Base-by-base conservation (phyloP, 2,888 invertebrate species). In the Drosophila affinis region DNA sequence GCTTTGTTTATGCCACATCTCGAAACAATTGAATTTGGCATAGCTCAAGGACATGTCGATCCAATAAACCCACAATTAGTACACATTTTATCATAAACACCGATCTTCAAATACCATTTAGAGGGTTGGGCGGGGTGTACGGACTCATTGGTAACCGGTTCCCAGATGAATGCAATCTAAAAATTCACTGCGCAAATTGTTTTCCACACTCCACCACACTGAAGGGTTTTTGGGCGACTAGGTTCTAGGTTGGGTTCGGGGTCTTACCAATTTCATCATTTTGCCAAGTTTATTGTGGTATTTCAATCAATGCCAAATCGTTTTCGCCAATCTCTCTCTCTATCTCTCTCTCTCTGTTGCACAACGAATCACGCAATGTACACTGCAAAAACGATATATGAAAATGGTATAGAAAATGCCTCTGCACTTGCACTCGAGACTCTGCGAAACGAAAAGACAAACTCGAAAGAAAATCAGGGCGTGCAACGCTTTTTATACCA, bases 361-460 rank as follows among this genome's bases (percentile, higher is more conserved):
- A 39, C 48, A 18, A 47, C 51, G 24, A 51, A 52, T 55, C 27
- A 39, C 54, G 57, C 47, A 39, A 64, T 55, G 69, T 39, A 14
- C 65, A 69, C 60, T 67, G 62, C 64, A 55, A 46, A 34, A 59
- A 62, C 46, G 6, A 0, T 6, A 0, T 39, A 14, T 6, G 14
- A 39, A 46, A 65, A 39, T 54, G 52, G 60, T 39, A 76, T 52
- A 59, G 59, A 39, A 54, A 46, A 68, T 27, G n/a, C 71, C 72
- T 72, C 72, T 87, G 89, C 91, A 91, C 91, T 91, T 91, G 89
- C 91, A 91, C 91, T 88, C 91, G 90, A 91, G 90, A 91, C 92
- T 91, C 91, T 91, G 91, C 90, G 89, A 90, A 91, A 89, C 90
- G 89, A 90, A 91, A 90, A 89, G 91, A 91, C 91, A 90, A 79